phyloP scores from a whole-genome alignment of 2,113 vertebrate species.

The Tachysurus fulvidraco region DNA sequence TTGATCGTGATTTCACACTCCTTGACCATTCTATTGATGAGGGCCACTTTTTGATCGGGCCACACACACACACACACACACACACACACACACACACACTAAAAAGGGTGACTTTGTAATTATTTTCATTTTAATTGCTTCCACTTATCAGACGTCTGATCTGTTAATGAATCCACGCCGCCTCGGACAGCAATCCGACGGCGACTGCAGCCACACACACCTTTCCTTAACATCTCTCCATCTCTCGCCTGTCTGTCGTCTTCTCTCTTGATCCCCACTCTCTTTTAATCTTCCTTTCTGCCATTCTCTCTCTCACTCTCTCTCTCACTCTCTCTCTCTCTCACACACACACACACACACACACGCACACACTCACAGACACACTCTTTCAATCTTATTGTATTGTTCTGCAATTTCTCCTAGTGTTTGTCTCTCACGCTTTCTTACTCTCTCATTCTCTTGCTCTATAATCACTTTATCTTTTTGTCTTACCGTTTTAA shows the following conservation, averaged over 20 bases:
- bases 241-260: constrained; percentile 26
- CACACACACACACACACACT: constrained; percentile 1
- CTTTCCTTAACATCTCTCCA: constrained; percentile 41
- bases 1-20: constrained; percentile 34
- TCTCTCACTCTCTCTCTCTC: not conserved
- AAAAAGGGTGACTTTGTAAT: constrained; percentile 80
- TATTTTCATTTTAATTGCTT: constrained; percentile 83
- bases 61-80: constrained; percentile 24
- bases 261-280: constrained; percentile 43
- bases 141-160: constrained; percentile 74
- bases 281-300: constrained; percentile 55
- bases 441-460: not conserved
- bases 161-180: constrained; percentile 65
- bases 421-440: not conserved
- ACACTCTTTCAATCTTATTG: not conserved
- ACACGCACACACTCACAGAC: not conserved
- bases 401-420: not conserved
- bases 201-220: constrained; percentile 37
- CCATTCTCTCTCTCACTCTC: not conserved
- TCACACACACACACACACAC: not conserved
- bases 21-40: constrained; percentile 52
- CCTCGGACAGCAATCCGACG: constrained; percentile 67
- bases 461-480: not conserved
- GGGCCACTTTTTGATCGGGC: constrained; percentile 69
- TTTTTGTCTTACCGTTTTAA: not conserved